Conservation (phyloP, 2,113 vertebrate genomes). For the Tyto alba region DNA sequence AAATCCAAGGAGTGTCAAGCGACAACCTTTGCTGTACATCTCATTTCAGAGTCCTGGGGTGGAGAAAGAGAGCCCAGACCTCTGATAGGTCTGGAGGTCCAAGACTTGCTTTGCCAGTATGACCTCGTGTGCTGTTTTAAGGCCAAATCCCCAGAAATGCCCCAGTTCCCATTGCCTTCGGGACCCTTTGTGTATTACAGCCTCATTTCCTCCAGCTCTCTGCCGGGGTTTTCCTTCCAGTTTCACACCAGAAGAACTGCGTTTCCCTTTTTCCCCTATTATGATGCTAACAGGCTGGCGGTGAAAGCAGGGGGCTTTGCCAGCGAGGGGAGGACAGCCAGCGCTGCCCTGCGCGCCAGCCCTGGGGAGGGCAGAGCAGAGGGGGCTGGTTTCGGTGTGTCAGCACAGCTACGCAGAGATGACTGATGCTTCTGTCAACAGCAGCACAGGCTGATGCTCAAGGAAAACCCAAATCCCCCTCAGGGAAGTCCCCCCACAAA, state of each 20-base stretch:
- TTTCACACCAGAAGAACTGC: neutral
- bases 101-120: neutral
- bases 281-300: constrained; percentile 14
- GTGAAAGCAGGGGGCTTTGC: neutral
- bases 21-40: neutral
- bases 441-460: neutral
- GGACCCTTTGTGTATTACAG: neutral
- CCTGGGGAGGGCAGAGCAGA: neutral
- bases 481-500: no score
- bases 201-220: constrained; percentile 12
- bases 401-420: neutral
- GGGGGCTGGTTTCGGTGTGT: neutral
- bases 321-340: neutral
- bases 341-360: neutral
- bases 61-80: neutral
- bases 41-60: neutral
- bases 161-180: neutral
- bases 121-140: fast-evolving
- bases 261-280: constrained; percentile 7
- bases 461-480: no score
- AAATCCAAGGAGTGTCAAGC: neutral
- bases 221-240: neutral
- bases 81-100: neutral
- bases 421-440: neutral
- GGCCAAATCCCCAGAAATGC: neutral